phyloP scores from a whole-genome alignment of 2,888 invertebrate genomes.

The Heliconius hortense region DNA sequence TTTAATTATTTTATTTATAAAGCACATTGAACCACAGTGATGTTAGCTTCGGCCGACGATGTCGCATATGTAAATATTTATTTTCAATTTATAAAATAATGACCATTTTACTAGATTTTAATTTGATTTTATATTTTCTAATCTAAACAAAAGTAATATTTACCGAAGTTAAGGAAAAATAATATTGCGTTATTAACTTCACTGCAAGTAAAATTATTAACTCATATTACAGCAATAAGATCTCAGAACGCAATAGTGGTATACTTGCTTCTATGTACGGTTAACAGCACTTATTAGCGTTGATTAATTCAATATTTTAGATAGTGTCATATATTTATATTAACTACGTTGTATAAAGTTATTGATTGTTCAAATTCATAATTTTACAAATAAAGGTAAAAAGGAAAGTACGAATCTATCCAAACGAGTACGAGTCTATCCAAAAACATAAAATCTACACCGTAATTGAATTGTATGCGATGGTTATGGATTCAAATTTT shows the following conservation, averaged over 20 bases:
- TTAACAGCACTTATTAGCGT: not conserved
- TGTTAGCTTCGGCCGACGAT: not conserved
- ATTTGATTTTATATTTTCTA: not conserved
- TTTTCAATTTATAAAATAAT: not conserved
- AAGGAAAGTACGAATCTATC: too few species aligned
- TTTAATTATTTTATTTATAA: slow-evolving; percentile 17
- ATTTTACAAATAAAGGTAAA: not conserved
- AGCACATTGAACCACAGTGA: not conserved
- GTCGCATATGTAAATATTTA: not conserved
- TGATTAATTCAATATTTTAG: not conserved
- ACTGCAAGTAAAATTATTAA: slow-evolving; percentile 8
- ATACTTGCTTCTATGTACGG: not conserved
- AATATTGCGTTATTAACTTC: not conserved
- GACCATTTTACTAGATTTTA: not conserved
- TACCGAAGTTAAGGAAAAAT: not conserved
- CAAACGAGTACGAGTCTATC: too few species aligned
- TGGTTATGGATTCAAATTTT: too few species aligned
- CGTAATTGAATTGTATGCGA: too few species aligned
- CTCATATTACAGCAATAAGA: not conserved
- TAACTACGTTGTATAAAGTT: not conserved
- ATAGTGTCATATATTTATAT: not conserved
- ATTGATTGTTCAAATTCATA: not conserved
- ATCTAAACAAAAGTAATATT: not conserved
- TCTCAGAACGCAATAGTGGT: not conserved
- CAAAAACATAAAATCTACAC: too few species aligned